Evolutionary conservation across 2,888 invertebrate species (phyloP), one percentile per base, ranked within the genome.

Genomic region (Drosophila peninsularis): DNA sequence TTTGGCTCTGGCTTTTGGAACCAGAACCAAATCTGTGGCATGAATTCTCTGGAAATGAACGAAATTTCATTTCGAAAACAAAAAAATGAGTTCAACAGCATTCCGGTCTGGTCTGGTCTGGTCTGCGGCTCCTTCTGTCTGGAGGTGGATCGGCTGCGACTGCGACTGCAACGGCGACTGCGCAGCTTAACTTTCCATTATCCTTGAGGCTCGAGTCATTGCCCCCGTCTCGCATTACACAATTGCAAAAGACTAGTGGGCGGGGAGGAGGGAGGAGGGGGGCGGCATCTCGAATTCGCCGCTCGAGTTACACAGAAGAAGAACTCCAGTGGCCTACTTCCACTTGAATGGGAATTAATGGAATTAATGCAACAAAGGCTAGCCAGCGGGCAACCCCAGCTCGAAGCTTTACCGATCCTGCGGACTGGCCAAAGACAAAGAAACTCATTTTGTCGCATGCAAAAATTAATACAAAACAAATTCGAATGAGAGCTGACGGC

Each of bases 1-100:
- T 86, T 82, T 65, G 67, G 67, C 56, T 34, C 45, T 53, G 64
- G 61, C 57, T 50, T 24, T 27, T 30, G 55, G 36, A 63, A 44
- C 69, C 60, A 74, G 70, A 70, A 53, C 69, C 82, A 63, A 86
- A 85, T 85, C 85, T 81, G 78, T 83, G 87, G 85, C 83, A 87
- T 85, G 78, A 86, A 87, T 86, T 86, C 85, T 69, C 78, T 86
- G 87, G 85, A 86, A 86, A 80, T 85, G 67, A 82, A 79, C 87
- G 82, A 86, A 87, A 87, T 85, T 84, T 84, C 75, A 83, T 83
- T 86, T 84, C 74, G 77, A 21, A 54, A 47, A 47, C 45, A 47
- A 82, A 5, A 61, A 72, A 84, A 72, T 81, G 71, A 81, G 85
- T 86, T 84, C 85, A 85, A 87, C 85, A 85, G 82, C 87, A 84